These are phyloP conservation scores for Orthosia gothica DNA, from an alignment of 2,888 invertebrate species.

Conservation along the genomic window DNA sequence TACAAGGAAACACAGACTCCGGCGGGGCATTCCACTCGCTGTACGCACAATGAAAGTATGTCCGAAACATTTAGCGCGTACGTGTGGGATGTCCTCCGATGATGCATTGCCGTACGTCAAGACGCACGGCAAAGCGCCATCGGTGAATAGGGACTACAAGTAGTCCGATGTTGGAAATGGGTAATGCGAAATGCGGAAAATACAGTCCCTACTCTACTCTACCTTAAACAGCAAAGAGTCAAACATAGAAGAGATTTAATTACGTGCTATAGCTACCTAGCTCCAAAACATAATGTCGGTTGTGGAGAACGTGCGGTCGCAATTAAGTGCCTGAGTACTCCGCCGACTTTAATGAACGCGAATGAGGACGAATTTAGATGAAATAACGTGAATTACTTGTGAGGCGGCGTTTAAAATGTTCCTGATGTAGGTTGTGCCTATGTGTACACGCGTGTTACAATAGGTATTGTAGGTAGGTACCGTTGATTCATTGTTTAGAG, in stretches of 20 bases:
- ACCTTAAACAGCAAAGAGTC: slow-evolving; percentile 29
- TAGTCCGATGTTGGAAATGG: no score
- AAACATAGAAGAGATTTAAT: slow-evolving; percentile 52
- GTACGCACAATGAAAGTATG: no score
- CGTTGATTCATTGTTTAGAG: neutral
- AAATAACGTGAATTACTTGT: slow-evolving; percentile 52
- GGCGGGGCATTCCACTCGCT: no score
- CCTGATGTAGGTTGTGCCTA: slow-evolving; percentile 5
- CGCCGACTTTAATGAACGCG: slow-evolving; percentile 55
- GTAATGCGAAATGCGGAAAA: no score
- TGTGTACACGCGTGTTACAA: neutral
- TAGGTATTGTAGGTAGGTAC: neutral
- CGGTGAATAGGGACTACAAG: no score
- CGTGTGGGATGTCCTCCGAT: no score
- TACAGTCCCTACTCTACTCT: no score
- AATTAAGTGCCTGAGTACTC: slow-evolving; percentile 53
- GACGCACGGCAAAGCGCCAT: no score
- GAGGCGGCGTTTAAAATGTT: slow-evolving; percentile 44
- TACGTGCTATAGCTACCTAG: slow-evolving; percentile 18
- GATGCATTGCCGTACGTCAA: no score
- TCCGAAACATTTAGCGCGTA: no score
- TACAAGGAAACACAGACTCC: no score
- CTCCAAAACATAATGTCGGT: slow-evolving; percentile 29
- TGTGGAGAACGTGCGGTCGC: slow-evolving; percentile 51
- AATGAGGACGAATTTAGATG: slow-evolving; percentile 47